phyloP scores from a whole-genome alignment of 2,888 invertebrate genomes.

The Meta bourneti region DNA sequence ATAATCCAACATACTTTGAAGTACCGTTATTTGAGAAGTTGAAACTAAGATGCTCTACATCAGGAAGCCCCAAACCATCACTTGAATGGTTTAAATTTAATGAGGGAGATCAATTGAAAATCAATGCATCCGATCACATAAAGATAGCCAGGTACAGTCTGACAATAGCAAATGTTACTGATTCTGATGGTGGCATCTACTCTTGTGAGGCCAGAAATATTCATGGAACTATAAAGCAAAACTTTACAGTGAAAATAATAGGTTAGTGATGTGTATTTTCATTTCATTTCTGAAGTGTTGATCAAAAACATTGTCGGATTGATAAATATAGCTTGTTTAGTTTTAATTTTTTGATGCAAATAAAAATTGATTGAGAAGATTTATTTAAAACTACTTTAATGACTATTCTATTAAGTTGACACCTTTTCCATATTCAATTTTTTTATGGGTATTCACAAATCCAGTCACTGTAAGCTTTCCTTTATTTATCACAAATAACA shows the following conservation, averaged over 20 bases:
- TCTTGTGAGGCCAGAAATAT: slow-evolving; percentile 58
- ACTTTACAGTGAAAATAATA: slow-evolving; percentile 67
- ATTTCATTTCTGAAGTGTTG: too few species aligned
- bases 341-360: too few species aligned
- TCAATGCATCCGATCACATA: not conserved
- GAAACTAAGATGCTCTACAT: not conserved
- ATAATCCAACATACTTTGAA: not conserved
- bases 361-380: too few species aligned
- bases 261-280: slow-evolving; percentile 30
- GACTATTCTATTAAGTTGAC: too few species aligned
- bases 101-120: not conserved
- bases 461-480: too few species aligned
- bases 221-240: slow-evolving; percentile 49
- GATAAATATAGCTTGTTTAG: too few species aligned
- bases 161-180: slow-evolving; percentile 66
- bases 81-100: not conserved
- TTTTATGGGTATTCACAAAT: too few species aligned
- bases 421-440: too few species aligned
- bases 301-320: too few species aligned
- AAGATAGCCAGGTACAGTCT: slow-evolving; percentile 40
- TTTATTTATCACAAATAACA: too few species aligned
- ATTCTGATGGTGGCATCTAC: slow-evolving; percentile 62
- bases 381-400: too few species aligned
- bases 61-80: not conserved
- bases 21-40: not conserved